Conservation (phyloP, 2,888 invertebrate species). For the Pogonocherus hispidulus region DNA sequence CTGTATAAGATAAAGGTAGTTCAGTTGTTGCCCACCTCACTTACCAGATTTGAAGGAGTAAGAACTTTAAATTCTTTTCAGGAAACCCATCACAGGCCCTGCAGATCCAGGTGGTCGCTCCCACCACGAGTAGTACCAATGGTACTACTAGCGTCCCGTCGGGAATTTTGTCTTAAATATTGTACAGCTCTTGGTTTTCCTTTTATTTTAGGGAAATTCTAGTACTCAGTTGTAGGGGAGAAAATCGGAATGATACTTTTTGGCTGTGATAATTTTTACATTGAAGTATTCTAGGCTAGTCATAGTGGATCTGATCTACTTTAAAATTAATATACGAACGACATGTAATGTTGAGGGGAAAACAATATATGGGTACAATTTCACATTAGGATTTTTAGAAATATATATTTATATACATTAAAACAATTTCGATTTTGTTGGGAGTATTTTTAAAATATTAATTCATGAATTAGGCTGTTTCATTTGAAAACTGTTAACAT, state of each 20-base stretch:
- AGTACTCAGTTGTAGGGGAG: slow-evolving; percentile 42
- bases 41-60: too few relatives aligned
- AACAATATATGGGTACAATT: neutral
- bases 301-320: slow-evolving; percentile 44
- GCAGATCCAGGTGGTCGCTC: slow-evolving; percentile 67
- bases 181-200: slow-evolving; percentile 10
- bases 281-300: slow-evolving; percentile 39
- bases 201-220: slow-evolving; percentile 41
- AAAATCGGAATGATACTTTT: slow-evolving; percentile 48
- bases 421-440: too few relatives aligned
- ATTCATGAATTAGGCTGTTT: too few relatives aligned
- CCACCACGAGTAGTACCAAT: slow-evolving; percentile 57
- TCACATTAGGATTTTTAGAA: neutral
- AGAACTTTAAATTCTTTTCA: too few relatives aligned
- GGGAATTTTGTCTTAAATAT: slow-evolving; percentile 58
- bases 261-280: slow-evolving; percentile 54
- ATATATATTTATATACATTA: too few relatives aligned
- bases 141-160: slow-evolving; percentile 50
- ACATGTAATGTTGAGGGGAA: slow-evolving; percentile 13
- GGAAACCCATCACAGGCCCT: slow-evolving; percentile 53
- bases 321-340: slow-evolving; percentile 31
- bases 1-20: too few relatives aligned
- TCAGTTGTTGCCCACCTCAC: too few relatives aligned
- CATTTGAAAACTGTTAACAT: too few relatives aligned
- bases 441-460: too few relatives aligned